Evolutionary conservation across 2,888 invertebrate genomes (phyloP), one percentile per base, ranked within the genome.

Genomic region (Cosmorhoe ocellata): DNA sequence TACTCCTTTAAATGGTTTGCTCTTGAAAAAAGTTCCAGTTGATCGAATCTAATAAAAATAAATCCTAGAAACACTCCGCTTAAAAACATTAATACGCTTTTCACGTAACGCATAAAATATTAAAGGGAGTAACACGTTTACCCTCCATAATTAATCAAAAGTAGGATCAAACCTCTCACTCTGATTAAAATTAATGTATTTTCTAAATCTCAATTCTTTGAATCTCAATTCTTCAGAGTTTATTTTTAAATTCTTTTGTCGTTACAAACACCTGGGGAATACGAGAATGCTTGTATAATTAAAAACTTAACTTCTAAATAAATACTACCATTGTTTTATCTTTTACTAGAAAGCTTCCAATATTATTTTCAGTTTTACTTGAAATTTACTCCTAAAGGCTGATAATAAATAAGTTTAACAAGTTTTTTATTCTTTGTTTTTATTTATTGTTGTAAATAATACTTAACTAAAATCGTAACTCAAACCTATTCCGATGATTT

Each of bases 121-220:
- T 39, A 37, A 56, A 48, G 34, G 51, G 42, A 38, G 48, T 48
- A 30, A 49, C n/a, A n/a, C 33, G 53, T 45, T 51, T 51, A 45
- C 34, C 50, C 55, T 48, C 49, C 50, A 47, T 57, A 48, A 51
- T 56, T 55, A 58, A 56, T 58, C 50, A 60, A 36, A 44, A 51
- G 44, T 32, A 31, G 43, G 58, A 52, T 58, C 55, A 55, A 57
- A 45, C 50, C 50, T 39, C 12, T 30, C 40, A 22, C 26, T 50
- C 31, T 26, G 18, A 54, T 38, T 50, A 27, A 43, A 46, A 54
- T 50, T 49, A n/a, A 49, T 54, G 48, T 14, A 26, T 44, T 30
- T 45, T 41, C 24, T 32, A 22, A 40, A 27, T 31, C 27, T 9
- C 11, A 38, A 13, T 14, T 22, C 28, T 32, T 18, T 32, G 13